phyloP scores from a whole-genome alignment of 2,113 vertebrate genomes.

The Numida meleagris region DNA sequence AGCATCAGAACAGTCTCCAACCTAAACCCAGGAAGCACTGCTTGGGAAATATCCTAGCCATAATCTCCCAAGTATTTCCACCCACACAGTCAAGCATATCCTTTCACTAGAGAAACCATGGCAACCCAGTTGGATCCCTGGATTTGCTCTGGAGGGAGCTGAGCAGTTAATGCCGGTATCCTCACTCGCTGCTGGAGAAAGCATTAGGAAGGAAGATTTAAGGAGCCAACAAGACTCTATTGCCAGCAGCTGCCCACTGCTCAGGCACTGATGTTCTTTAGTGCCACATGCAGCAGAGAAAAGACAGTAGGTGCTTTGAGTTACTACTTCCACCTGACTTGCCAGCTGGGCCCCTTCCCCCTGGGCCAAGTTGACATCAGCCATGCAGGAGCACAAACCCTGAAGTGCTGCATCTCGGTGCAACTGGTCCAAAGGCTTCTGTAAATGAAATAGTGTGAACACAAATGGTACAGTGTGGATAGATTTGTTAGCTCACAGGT shows the following conservation, averaged over 20 bases:
- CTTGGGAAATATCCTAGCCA: not conserved
- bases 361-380: not conserved
- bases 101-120: slow-evolving; percentile 25
- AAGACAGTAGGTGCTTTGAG: not conserved
- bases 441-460: not conserved
- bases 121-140: slow-evolving; percentile 16
- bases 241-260: not conserved
- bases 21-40: not conserved
- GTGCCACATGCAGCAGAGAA: not conserved
- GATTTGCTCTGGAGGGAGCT: not conserved
- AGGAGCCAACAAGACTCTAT: not conserved
- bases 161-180: not conserved
- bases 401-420: not conserved
- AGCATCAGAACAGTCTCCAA: not conserved
- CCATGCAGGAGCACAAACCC: not conserved
- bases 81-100: not conserved
- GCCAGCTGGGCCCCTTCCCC: not conserved
- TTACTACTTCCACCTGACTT: not conserved
- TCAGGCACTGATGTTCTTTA: not conserved
- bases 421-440: not conserved
- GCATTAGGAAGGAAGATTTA: slow-evolving; percentile 13
- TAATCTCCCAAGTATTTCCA: slow-evolving; percentile 1
- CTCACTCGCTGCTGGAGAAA: not conserved
- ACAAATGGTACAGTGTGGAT: not conserved
- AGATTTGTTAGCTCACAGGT: not conserved